Conservation (phyloP, 2,888 invertebrate genomes). For the Drosophila antonietae region DNA sequence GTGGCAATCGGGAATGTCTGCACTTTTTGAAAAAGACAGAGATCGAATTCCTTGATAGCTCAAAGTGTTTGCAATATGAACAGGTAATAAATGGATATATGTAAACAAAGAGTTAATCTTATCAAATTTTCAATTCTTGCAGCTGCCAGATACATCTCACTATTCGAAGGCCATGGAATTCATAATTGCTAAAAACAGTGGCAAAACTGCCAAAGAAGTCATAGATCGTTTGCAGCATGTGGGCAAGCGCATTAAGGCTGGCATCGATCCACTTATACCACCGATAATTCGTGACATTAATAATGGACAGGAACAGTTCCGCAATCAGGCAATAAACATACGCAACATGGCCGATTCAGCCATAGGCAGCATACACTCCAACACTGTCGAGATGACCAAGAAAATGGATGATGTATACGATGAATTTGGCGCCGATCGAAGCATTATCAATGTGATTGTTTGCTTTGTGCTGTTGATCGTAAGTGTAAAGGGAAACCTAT, state of each 20-base stretch:
- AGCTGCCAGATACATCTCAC: constrained; percentile 48
- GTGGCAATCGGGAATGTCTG: constrained; percentile 50
- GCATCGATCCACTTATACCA: constrained; percentile 46
- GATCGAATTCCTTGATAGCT: constrained; percentile 57
- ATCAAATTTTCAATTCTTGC: background rate
- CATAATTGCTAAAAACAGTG: constrained; percentile 16
- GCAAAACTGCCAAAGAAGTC: constrained; percentile 25
- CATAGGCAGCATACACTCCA: constrained; percentile 52
- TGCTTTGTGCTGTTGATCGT: constrained; percentile 58
- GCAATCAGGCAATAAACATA: constrained; percentile 42
- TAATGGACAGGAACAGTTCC: constrained; percentile 45
- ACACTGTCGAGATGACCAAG: constrained; percentile 40
- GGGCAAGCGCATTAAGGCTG: constrained; percentile 33
- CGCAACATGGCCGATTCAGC: constrained; percentile 58
- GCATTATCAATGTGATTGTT: constrained; percentile 50
- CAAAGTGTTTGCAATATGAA: constrained; percentile 59
- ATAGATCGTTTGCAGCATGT: constrained; percentile 42
- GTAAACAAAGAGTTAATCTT: background rate
- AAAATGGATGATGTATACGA: constrained; percentile 63
- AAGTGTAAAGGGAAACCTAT: background rate
- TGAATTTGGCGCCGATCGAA: constrained; percentile 58
- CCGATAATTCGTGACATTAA: constrained; percentile 49
- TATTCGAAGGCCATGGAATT: constrained; percentile 38
- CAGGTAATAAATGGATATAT: constrained; percentile 21
- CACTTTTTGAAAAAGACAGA: constrained; percentile 54